phyloP scores from a whole-genome alignment of 2,888 invertebrate genomes.

The Ophion obscuratus region DNA sequence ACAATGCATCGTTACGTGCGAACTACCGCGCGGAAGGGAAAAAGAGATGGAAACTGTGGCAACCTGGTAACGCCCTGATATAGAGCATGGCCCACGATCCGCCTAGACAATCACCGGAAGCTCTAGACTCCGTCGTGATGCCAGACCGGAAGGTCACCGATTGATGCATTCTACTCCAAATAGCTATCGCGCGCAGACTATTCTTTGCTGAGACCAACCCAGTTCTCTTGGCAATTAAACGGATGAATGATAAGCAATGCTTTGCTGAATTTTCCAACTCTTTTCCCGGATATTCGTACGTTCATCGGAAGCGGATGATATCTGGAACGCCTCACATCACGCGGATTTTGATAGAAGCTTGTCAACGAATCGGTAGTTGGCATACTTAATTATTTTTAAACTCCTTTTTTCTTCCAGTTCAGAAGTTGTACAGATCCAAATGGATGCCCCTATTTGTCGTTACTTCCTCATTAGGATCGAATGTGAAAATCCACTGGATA shows the following conservation, averaged over 20 bases:
- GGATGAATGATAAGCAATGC: background rate
- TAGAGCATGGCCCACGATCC: slow-evolving; percentile 78
- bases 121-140: slow-evolving; percentile 41
- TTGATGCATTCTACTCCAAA: slow-evolving; percentile 55
- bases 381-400: background rate
- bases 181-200: slow-evolving; percentile 26
- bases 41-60: slow-evolving; percentile 59
- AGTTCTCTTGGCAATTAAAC: slow-evolving; percentile 26
- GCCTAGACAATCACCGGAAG: slow-evolving; percentile 81
- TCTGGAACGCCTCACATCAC: background rate
- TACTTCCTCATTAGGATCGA: too few relatives aligned
- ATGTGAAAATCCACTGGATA: too few relatives aligned
- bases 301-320: background rate
- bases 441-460: too few relatives aligned
- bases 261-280: background rate
- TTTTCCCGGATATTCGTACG: background rate
- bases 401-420: background rate
- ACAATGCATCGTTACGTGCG: slow-evolving; percentile 81
- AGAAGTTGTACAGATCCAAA: too few relatives aligned
- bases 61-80: slow-evolving; percentile 74
- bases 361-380: background rate
- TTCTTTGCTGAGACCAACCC: slow-evolving; percentile 23
- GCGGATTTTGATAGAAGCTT: background rate
- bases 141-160: slow-evolving; percentile 64
- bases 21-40: slow-evolving; percentile 64